Conservation (phyloP, 1,140 invertebrate species). For the Drosophila tropicalis region DNA sequence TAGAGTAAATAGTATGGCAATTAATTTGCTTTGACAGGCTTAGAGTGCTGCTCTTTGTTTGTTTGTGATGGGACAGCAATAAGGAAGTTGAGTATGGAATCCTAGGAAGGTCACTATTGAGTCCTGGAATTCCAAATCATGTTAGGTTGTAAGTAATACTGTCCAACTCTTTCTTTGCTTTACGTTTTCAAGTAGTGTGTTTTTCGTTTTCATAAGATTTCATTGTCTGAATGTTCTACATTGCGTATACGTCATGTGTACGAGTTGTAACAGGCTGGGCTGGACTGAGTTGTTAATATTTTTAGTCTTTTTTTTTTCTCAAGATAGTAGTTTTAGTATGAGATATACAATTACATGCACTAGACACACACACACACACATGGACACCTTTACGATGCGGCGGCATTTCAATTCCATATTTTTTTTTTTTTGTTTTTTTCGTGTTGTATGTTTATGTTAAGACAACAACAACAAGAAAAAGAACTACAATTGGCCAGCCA, state of each 20-base stretch:
- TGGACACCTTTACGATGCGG: slow-evolving; percentile 21
- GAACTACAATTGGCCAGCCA: slow-evolving; percentile 47
- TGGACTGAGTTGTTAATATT: background rate
- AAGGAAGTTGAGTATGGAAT: no score
- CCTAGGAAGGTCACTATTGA: no score
- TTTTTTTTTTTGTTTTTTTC: slow-evolving; percentile 43
- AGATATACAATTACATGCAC: background rate
- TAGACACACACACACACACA: background rate
- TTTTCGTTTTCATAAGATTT: background rate
- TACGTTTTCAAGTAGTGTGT: background rate
- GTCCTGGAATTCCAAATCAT: no score
- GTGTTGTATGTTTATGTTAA: slow-evolving; percentile 65
- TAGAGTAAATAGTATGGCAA: background rate
- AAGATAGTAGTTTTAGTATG: background rate
- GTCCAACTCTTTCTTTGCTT: background rate
- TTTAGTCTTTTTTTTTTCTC: background rate
- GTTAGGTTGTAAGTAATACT: no score
- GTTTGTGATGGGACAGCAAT: no score
- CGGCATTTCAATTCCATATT: slow-evolving; percentile 19
- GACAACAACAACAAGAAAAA: slow-evolving; percentile 46
- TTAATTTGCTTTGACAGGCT: background rate
- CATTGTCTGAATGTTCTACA: background rate
- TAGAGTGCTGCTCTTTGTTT: no score
- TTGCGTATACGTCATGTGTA: slow-evolving; percentile 11
- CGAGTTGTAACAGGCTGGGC: background rate